Evolutionary conservation across 2,113 vertebrate species (phyloP).

Genomic region (Chlorodrepanis virens): DNA sequence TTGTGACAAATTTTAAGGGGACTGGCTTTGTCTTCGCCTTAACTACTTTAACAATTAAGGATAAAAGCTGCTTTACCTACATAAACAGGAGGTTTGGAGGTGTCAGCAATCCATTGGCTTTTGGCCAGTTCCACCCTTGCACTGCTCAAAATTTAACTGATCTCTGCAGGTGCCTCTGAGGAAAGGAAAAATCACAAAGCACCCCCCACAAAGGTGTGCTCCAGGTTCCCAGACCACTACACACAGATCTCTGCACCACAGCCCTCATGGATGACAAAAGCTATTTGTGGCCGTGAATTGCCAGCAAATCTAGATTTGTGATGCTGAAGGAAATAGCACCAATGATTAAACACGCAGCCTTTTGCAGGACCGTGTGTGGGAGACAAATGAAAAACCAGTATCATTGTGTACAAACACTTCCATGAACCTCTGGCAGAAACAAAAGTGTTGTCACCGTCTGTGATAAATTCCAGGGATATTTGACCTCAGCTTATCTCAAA

Average conservation of each 20-base stretch:
- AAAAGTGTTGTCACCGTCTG: neutral
- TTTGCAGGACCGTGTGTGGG: neutral
- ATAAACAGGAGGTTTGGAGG: neutral
- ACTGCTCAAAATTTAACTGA: neutral
- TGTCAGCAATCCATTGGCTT: rapidly evolving
- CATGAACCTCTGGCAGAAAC: neutral
- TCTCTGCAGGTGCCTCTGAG: neutral
- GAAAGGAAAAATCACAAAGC: neutral
- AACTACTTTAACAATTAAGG: neutral
- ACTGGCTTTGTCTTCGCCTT: neutral
- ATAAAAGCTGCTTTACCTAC: neutral
- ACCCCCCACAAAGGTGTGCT: neutral
- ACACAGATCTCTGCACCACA: neutral
- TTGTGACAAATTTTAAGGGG: neutral
- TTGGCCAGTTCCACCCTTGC: neutral
- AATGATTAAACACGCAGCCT: neutral
- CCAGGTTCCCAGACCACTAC: neutral
- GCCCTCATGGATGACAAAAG: neutral
- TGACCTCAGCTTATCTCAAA: neutral
- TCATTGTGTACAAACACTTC: neutral
- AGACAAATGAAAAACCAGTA: neutral
- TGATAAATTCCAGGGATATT: neutral
- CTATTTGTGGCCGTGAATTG: neutral
- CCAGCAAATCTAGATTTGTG: neutral
- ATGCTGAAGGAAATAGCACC: neutral